Evolutionary conservation across 2,888 invertebrate genomes (phyloP).

Genomic region (Scaptomyza reducta): DNA sequence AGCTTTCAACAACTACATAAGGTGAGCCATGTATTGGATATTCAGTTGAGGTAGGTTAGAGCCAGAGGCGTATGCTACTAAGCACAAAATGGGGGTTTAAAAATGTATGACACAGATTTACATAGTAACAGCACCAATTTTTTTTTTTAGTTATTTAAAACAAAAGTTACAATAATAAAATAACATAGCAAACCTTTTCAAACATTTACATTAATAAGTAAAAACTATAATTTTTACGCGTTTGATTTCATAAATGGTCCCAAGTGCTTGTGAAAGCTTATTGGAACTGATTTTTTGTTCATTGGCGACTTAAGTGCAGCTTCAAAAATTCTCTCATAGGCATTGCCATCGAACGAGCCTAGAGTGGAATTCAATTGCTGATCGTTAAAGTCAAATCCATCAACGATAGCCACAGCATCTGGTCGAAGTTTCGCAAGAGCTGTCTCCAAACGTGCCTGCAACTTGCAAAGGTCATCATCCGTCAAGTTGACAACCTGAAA

Average conservation of each 20-base stretch:
- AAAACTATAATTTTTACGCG: conserved; percentile 47
- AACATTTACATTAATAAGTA: neutral
- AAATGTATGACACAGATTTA: neutral
- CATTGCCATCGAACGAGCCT: conserved; percentile 93
- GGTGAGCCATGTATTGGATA: neutral
- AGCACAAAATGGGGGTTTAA: neutral
- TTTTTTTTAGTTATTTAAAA: neutral
- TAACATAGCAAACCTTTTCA: neutral
- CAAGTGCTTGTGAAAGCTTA: conserved; percentile 86
- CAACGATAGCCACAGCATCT: conserved; percentile 95
- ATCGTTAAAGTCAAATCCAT: conserved; percentile 94
- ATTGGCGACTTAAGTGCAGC: conserved; percentile 92
- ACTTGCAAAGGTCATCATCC: conserved; percentile 76
- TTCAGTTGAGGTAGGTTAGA: neutral
- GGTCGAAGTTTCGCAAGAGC: conserved; percentile 90
- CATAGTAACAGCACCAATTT: neutral
- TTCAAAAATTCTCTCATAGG: conserved; percentile 91
- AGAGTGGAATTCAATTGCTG: conserved; percentile 90
- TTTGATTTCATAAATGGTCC: conserved; percentile 88
- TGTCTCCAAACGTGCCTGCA: conserved; percentile 89
- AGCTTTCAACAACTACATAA: conserved; percentile 5
- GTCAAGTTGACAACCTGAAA: conserved; percentile 75
- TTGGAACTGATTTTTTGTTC: conserved; percentile 92
- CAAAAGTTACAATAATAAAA: neutral
- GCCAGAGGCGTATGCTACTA: neutral